Base-by-base conservation (phyloP, 2,888 invertebrate genomes). In the Brachypalpus laphriformis region DNA sequence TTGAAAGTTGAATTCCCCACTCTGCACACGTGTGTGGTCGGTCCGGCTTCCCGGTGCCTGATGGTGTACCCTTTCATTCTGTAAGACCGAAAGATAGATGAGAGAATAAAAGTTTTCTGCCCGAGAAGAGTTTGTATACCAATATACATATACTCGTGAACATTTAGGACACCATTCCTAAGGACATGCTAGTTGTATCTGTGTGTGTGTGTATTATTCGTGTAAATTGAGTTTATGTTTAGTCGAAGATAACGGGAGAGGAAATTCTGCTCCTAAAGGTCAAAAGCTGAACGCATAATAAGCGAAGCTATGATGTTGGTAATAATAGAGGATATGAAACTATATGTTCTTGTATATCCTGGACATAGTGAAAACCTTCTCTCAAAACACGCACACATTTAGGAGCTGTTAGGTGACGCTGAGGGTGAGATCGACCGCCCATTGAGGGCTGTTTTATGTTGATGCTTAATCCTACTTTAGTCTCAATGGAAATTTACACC, bases 401-500 rank as follows among this genome's bases (percentile, higher is more conserved):
- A 51, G 9, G 3, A 25, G 40, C 25, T 51, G 11, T 40, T 61
- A 16, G 14, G 34, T 37, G 40, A 28, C 25, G 16, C 57, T 42
- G 76, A 57, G 63, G 57, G 18, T 25, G 45, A 4, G 37, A 65
- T 49, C 31, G 6, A 66, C 16, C 45, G 28, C 56, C 57, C 59
- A 68, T 66, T 51, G 63, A 22, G 54, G 40, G 40, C 54, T 65
- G 66, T 47, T 82, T 82, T 82, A 82, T 82, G 77, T 61, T 72
- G 82, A 65, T 77, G 61, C 83, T 61, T 74, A 61, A 83, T 83
- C 72, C 83, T 76, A 61, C 68, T 63, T 78, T 83, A 57, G 56
- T 61, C 74, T 65, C 78, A 65, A 78, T 83, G 72, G 61, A 68
- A 70, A 74, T 83, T 78, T 83, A 78, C 83, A 83, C 83, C 83